Base-by-base conservation (phyloP, 2,888 invertebrate species). In the Neoaliturus tenellus region DNA sequence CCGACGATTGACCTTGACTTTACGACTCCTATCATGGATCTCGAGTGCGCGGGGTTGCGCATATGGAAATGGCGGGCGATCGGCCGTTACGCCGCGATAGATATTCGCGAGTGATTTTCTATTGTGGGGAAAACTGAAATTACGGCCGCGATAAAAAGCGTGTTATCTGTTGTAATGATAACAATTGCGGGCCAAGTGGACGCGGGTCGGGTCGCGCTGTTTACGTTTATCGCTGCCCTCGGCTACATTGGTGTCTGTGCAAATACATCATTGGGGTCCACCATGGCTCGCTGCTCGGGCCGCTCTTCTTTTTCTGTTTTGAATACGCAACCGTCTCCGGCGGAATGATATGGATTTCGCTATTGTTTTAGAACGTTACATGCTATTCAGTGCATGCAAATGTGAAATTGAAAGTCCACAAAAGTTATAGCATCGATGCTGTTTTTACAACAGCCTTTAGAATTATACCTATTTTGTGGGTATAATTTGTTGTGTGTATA, bases 61-160 rank as follows among this genome's bases (percentile, higher is more conserved):
- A 62, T 62, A 62, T 62, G 62, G 62, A 62, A 62, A 62, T 62
- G 31, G 62, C 55, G 55, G 51, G n/a, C 31, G 62, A 14, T 28
- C 62, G 28, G 62, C 62, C 62, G 62, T 62, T 55, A 55, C 55
- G 55, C 55, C 48, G 48, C 28, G 62, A 62, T 8, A 28, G 69
- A 69, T 41, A 48, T 75, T 28, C 39, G 44, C 44, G 44, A 48
- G 75, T 75, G 75, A 71, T 71, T 71, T 71, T 71, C 71, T 71
- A 71, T 71, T 71, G 71, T 41, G 44, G 41, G 14, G 75, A 75
- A 75, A 75, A 75, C 75, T 75, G 75, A 75, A 75, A 75, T 75
- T 75, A 75, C 48, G 25, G 75, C 41, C 48, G 75, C 69, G 33
- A 69, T 69, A 69, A 69, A 69, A 69, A 69, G 69, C 69, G 67